Base-by-base conservation (phyloP, 2,888 invertebrate genomes). In the Rhyacophila evoluta region DNA sequence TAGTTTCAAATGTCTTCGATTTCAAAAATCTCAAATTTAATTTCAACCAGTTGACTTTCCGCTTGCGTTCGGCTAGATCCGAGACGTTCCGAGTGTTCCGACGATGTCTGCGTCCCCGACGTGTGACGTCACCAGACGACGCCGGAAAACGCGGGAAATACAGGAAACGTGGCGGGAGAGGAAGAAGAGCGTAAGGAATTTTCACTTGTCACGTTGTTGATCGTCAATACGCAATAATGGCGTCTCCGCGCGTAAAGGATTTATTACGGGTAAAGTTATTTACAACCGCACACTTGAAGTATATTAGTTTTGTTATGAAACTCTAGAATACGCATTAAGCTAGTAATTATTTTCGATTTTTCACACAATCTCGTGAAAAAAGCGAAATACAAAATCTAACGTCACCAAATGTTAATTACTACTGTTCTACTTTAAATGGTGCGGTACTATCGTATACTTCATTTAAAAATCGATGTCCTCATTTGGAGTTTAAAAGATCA, bases 81-180 rank as follows among this genome's bases (percentile, higher is more conserved):
- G 55, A 55, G 55, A 55, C 55, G 10, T 36, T 10, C 36, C 36
- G 33, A 28, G 19, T 19, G 10, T 36, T 10, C 36, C 36, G 33
- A 28, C 72, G 19, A 33, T 29, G 25, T 19, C 19, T 19, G 27
- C 76, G 12, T 6, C 76, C 36, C 55, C 68, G 11, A n/a, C 1
- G 1, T 8, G 69, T 78, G 74, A 74, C 79, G 76, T 73, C 79
- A 76, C 76, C 77, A 73, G 76, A 72, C 79, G 69, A 37, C 79
- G 70, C 39, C 72, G 15, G 33, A 55, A 55, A 55, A 55, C 55
- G 55, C 55, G 55, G 55, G 55, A 55, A 55, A 55, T 19, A 19
- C 55, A 19, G 29, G 10, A 28, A 6, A n/a, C 12, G 29, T 29
- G 25, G 10, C 37, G 71, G 37, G 39, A 33, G 74, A n/a, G 73